phyloP scores from a whole-genome alignment of 2,113 vertebrate species.

The Corythornis madagascariensis region DNA sequence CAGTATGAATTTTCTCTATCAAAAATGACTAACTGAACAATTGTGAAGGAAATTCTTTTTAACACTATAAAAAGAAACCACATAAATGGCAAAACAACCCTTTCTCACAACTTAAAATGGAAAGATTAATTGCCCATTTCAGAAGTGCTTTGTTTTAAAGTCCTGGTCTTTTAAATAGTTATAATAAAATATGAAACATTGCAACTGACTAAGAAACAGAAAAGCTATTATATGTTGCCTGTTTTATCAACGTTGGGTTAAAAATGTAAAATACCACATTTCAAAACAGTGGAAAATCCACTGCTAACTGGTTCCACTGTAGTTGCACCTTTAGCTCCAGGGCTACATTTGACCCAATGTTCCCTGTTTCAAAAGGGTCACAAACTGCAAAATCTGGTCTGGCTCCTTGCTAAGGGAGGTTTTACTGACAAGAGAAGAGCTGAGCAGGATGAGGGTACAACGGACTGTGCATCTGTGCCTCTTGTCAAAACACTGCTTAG shows the following conservation, averaged over 20 bases:
- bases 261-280: not conserved
- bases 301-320: not conserved
- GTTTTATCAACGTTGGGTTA: not conserved
- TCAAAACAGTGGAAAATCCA: not conserved
- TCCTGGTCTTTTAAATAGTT: not conserved
- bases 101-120: not conserved
- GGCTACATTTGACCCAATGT: not conserved
- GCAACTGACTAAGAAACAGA: not conserved
- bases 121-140: not conserved
- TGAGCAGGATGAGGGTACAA: not conserved
- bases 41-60: not conserved
- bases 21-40: not conserved
- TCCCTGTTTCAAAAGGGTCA: not conserved
- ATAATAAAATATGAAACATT: not conserved
- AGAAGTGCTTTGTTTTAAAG: not conserved
- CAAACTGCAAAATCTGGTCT: not conserved
- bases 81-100: not conserved
- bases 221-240: not conserved
- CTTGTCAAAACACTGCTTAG: not conserved
- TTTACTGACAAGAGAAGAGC: not conserved
- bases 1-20: not conserved
- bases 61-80: not conserved
- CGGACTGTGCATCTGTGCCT: fast-evolving
- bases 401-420: not conserved
- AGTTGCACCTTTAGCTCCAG: not conserved